Evolutionary conservation across 2,888 invertebrate species (phyloP), one percentile per base, ranked within the genome.

Genomic region (Seira musarum): DNA sequence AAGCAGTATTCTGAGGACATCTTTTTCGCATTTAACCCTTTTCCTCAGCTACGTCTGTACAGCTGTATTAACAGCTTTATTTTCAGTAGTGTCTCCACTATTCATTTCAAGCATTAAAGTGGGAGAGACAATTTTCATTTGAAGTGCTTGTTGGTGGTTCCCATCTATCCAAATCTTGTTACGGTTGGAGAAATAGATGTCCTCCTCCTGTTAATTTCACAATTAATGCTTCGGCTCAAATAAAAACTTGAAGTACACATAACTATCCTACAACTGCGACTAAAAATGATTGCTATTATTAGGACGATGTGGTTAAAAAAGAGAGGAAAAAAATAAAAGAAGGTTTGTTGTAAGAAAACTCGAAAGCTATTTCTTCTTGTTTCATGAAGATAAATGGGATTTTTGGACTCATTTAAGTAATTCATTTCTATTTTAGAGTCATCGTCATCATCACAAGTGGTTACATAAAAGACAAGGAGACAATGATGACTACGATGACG

Each of bases 321-420:
- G 19, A 67, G 40, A 67, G 21, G 22, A 46, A 67, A 22, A 2
- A 40, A 53, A 53, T 2, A 53, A 49, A 53, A 49, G 53, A 68
- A 3, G n/a, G 46, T 8, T 30, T 67, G 19, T 24, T 35, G 10
- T 35, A 15, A n/a, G 49, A 10, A 67, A 17, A 67, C 17, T 13
- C 21, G 17, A 30, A 1, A 64, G 22, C 53, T 24, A 10, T 64
- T 69, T 77, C 46, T 57, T 68, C 49, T 71, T 35, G 19, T 40
- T 65, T 77, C 69, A 71, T 77, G 77, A 77, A 77, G 71, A 77
- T 77, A 77, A 77, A 77, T 77, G 77, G 66, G 63, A 77, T 71
- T 57, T 66, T 64, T 40, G 40, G 40, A 40, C 25, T 53, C 61
- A 61, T 35, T 76, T 57, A 35, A 53, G 53, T 77, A 71, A 71